A percentile compares a stretch with the other conserved stretches of the same genome.
These are phyloP conservation scores for Tethya wilhelma DNA, from an alignment of 37 sponge, comb jelly and placozoan genomes.

Conservation along the genomic window DNA sequence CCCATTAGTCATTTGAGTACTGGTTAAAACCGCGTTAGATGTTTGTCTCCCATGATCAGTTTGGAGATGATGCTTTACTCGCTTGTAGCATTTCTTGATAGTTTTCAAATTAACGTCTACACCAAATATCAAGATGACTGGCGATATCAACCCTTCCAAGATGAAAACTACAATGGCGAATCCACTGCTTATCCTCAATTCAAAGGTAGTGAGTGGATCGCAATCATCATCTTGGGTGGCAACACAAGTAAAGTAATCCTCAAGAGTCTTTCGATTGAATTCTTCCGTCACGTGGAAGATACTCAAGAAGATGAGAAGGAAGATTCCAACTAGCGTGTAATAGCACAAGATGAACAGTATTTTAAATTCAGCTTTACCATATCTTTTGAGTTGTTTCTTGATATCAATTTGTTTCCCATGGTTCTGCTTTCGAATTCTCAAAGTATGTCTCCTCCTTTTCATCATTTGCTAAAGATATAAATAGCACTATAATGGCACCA, in stretches of 20 bases:
- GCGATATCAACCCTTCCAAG: background rate
- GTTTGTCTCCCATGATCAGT: too few species aligned
- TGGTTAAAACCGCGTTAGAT: too few species aligned
- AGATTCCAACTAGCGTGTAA: background rate
- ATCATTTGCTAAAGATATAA: background rate
- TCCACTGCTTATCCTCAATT: background rate
- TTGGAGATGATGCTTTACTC: too few species aligned
- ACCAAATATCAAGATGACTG: background rate
- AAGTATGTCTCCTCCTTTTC: background rate
- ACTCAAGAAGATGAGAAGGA: background rate
- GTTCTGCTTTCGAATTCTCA: too few species aligned
- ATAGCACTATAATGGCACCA: background rate
- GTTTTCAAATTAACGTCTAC: background rate
- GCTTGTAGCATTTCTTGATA: too few species aligned
- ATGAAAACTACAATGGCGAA: background rate
- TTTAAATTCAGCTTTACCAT: background rate
- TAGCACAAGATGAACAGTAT: background rate
- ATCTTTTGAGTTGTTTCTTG: too few species aligned
- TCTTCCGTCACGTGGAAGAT: background rate
- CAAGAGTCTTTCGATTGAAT: background rate
- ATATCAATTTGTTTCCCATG: too few species aligned
- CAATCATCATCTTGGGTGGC: background rate
- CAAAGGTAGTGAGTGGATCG: background rate
- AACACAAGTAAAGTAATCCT: background rate
- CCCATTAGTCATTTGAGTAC: too few species aligned